These are phyloP conservation scores for Tetrax tetrax DNA, from an alignment of 2,113 vertebrate species.

Conservation along the genomic window DNA sequence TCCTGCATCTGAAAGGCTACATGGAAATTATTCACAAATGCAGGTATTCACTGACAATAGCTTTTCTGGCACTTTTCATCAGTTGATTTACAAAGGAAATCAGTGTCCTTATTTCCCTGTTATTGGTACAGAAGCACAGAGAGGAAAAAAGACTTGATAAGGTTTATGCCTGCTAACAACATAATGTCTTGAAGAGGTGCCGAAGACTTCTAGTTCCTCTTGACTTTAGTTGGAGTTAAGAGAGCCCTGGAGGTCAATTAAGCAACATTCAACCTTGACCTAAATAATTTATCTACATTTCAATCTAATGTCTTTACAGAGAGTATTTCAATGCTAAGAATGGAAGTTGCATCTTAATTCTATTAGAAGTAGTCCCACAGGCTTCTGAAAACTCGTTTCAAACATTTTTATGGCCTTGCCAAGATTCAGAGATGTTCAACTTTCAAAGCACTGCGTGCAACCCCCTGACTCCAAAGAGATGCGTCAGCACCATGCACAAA, in stretches of 20 bases:
- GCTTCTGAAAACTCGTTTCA: neutral
- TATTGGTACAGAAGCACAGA: neutral
- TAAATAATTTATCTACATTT: conserved; percentile 3
- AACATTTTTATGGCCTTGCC: neutral
- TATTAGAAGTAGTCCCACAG: neutral
- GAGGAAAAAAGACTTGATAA: neutral
- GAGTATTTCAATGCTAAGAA: neutral
- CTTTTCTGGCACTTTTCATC: neutral
- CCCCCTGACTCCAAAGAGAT: neutral
- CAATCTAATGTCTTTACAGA: neutral
- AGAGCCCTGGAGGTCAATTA: neutral
- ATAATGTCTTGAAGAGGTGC: neutral
- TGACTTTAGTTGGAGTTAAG: neutral
- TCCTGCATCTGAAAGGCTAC: neutral
- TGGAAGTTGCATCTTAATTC: neutral
- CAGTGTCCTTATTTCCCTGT: neutral
- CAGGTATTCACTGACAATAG: neutral
- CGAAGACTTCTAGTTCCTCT: neutral
- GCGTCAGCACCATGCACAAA: neutral
- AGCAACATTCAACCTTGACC: neutral
- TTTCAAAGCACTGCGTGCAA: neutral
- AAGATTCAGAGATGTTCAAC: neutral
- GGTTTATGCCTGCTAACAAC: neutral
- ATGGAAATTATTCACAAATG: neutral
- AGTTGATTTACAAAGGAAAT: neutral